phyloP scores from a whole-genome alignment of 2,113 vertebrate species.

The Takifugu flavidus region DNA sequence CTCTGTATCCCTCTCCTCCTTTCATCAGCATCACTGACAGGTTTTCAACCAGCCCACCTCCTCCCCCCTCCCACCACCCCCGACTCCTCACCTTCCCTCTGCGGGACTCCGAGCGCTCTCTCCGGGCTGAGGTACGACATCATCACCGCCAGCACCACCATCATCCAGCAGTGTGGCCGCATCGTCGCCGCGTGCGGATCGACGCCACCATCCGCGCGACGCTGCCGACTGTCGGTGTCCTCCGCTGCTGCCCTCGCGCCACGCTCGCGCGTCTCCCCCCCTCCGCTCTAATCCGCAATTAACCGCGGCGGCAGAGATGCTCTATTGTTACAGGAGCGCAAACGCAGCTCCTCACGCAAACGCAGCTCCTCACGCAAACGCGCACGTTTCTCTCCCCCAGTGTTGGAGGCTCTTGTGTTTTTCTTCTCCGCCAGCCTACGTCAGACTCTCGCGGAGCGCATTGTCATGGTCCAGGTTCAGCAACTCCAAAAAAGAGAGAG shows the following conservation, averaged over 20 bases:
- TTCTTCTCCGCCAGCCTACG: constrained; percentile 68
- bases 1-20: constrained; percentile 24
- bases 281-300: constrained; percentile 71
- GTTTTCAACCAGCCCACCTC: constrained; percentile 21
- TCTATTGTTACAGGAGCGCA: constrained; percentile 64
- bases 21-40: constrained; percentile 62
- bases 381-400: constrained; percentile 8
- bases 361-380: constrained; percentile 18
- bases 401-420: constrained; percentile 52
- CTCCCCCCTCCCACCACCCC: constrained; percentile 18
- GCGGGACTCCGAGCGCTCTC: constrained; percentile 85
- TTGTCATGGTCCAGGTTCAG: constrained; percentile 61
- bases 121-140: constrained; percentile 83
- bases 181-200: constrained; percentile 70
- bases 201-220: constrained; percentile 75
- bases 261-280: constrained; percentile 58
- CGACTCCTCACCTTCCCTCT: constrained; percentile 84
- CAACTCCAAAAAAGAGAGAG: neutral
- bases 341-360: constrained; percentile 12
- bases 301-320: constrained; percentile 63
- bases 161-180: constrained; percentile 79
- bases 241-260: constrained; percentile 51
- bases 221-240: constrained; percentile 55
- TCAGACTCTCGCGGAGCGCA: constrained; percentile 62
- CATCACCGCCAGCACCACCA: constrained; percentile 78